Percentiles rank a stretch among this genome's conserved stretches.
phyloP scores from a whole-genome alignment of 2,797 vertebrate genomes.

The Mastacembelus armatus region DNA sequence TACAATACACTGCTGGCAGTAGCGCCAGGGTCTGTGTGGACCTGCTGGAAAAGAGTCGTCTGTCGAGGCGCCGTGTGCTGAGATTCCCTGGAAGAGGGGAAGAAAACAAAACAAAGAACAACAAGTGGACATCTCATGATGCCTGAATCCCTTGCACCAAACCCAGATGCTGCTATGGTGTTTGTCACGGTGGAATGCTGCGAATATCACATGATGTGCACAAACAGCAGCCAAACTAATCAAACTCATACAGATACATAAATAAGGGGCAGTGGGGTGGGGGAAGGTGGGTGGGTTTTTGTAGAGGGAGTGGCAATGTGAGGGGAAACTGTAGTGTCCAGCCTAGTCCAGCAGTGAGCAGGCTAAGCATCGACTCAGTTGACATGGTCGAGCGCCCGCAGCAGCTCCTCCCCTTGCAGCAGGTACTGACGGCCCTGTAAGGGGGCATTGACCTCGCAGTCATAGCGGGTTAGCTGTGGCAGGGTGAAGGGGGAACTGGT shows the following conservation, averaged over 20 bases:
- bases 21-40: slow-evolving; percentile 80
- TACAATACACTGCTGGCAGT: slow-evolving; percentile 94
- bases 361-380: slow-evolving; percentile 86
- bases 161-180: slow-evolving; percentile 68
- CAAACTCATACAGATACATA: slow-evolving; percentile 75
- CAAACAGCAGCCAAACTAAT: slow-evolving; percentile 73
- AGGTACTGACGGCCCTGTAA: slow-evolving; percentile 94
- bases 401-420: slow-evolving; percentile 97
- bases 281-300: slow-evolving; percentile 72
- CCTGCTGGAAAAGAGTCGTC: slow-evolving; percentile 68
- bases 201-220: slow-evolving; percentile 75
- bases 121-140: slow-evolving; percentile 56
- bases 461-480: slow-evolving; percentile 95
- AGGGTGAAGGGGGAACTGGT: slow-evolving; percentile 86
- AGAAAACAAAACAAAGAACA: slow-evolving; percentile 17
- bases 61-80: slow-evolving; percentile 73
- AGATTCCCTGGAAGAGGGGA: slow-evolving; percentile 58
- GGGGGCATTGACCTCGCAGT: slow-evolving; percentile 98
- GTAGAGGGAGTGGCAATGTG: slow-evolving; percentile 87
- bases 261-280: slow-evolving; percentile 78
- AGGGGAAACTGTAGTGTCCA: slow-evolving; percentile 91
- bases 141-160: slow-evolving; percentile 67
- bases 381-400: slow-evolving; percentile 96
- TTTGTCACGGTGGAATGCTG: slow-evolving; percentile 79
- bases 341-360: slow-evolving; percentile 87